Percentiles rank a stretch among this genome's conserved stretches.
These are phyloP conservation scores for Octodon degus DNA, from an alignment of 2,113 vertebrate species.

Conservation along the genomic window DNA sequence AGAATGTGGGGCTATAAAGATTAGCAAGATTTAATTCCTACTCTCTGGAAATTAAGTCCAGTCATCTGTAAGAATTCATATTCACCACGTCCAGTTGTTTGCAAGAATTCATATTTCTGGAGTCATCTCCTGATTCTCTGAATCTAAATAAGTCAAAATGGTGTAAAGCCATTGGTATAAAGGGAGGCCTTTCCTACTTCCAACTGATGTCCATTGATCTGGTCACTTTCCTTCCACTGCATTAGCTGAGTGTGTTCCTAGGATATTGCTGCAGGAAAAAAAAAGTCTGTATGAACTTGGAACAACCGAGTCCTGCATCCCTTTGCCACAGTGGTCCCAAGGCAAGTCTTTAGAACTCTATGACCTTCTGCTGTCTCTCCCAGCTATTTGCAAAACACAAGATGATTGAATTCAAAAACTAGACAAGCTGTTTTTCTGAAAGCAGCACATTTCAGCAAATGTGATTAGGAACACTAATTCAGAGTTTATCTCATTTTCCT, in stretches of 20 bases:
- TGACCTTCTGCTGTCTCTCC: not conserved
- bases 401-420: not conserved
- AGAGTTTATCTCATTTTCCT: not conserved
- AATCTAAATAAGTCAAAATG: slow-evolving; percentile 14
- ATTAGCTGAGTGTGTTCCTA: not conserved
- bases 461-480: slow-evolving; percentile 51
- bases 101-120: slow-evolving; percentile 18
- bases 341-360: not conserved
- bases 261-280: not conserved
- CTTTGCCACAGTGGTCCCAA: not conserved
- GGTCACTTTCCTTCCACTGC: not conserved
- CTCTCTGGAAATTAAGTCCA: slow-evolving; percentile 38
- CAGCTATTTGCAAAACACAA: not conserved
- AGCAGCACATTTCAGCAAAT: not conserved
- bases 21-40: not conserved
- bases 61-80: not conserved
- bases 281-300: not conserved
- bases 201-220: not conserved
- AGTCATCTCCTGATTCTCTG: not conserved
- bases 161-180: not conserved
- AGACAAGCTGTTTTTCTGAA: slow-evolving; percentile 5
- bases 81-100: not conserved
- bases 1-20: not conserved
- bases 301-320: not conserved
- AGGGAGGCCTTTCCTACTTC: not conserved